Percentiles rank a stretch among this genome's conserved stretches.
These are phyloP conservation scores for Eupithecia vulgata DNA, from an alignment of 2,888 invertebrate species.

Conservation along the genomic window DNA sequence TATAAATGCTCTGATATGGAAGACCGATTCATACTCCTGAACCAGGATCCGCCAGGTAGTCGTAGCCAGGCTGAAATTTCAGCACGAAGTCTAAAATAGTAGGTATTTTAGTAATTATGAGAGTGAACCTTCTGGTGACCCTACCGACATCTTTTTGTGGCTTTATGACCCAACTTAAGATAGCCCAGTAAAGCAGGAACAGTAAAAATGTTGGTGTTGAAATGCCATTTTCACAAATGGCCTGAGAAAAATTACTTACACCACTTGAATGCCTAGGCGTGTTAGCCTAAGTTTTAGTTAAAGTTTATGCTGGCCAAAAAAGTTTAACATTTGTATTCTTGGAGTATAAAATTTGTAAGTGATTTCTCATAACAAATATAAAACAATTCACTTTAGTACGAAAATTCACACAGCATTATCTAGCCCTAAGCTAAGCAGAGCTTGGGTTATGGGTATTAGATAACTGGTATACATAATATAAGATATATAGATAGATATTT, in stretches of 20 bases:
- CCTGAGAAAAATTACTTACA: background rate
- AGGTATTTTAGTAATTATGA: background rate
- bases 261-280: background rate
- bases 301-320: too few relatives aligned
- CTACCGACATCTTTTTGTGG: background rate
- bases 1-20: too few relatives aligned
- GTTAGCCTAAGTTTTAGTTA: background rate
- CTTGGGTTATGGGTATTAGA: too few relatives aligned
- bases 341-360: background rate
- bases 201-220: conserved; percentile 18
- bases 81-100: too few relatives aligned
- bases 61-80: background rate
- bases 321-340: background rate
- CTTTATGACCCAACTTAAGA: conserved; percentile 57
- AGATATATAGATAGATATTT: too few relatives aligned
- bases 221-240: conserved; percentile 4
- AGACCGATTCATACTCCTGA: too few relatives aligned
- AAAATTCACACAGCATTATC: too few relatives aligned
- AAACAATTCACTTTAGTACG: too few relatives aligned
- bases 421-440: too few relatives aligned
- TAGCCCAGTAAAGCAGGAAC: conserved; percentile 38
- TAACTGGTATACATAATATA: too few relatives aligned
- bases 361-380: background rate
- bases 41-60: too few relatives aligned
- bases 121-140: background rate